Base-by-base conservation (phyloP, 2,113 vertebrate genomes). In the Synodontis membranacea region DNA sequence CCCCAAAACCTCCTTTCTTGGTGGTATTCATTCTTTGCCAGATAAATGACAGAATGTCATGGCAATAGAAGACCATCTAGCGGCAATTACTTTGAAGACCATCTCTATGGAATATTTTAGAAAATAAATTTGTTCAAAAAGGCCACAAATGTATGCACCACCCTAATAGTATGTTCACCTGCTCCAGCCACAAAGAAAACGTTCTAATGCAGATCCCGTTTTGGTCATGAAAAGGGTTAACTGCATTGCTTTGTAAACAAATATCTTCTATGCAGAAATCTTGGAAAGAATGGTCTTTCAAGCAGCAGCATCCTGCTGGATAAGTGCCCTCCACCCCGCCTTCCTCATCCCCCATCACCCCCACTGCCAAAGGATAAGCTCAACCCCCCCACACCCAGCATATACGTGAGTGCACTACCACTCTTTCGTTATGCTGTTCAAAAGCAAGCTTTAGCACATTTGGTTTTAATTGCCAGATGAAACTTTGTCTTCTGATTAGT, bases 311-410 rank as follows among this genome's bases (percentile, higher is more conserved):
- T 98, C 95, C 95, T 99, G 90, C 93, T 99, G 95, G 98, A 98
- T 95, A 97, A 97, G 94, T 99, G 97, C 93, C 98, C 97, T 58
- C 98, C 98, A 87, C 98, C 98, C 76, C 94, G 96, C 82, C 96
- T 97, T 88, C 97, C 98, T 5, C 93, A 94, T 88, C 94, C 96
- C 42, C 98, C 98, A 0, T 96, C 97, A 86, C 98, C 97, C 91
- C 93, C 95, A 84, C 97, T 98, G 96, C 96, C 96, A 94, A 99
- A 98, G 96, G 98, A 99, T 95, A 99, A 99, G 91, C 95, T 99
- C 92, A 98, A 99, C 93, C 98, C 98, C 90, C 98, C 97, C 87
- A 99, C 97, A 62, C 98, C 98, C 93, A 99, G 98, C 95, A 98
- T 99, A 94, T 99, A 99, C 93, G 98, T 99, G 93, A 96, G 98